Conservation (phyloP, 2,797 vertebrate species). For the Thripadectes ignobilis region DNA sequence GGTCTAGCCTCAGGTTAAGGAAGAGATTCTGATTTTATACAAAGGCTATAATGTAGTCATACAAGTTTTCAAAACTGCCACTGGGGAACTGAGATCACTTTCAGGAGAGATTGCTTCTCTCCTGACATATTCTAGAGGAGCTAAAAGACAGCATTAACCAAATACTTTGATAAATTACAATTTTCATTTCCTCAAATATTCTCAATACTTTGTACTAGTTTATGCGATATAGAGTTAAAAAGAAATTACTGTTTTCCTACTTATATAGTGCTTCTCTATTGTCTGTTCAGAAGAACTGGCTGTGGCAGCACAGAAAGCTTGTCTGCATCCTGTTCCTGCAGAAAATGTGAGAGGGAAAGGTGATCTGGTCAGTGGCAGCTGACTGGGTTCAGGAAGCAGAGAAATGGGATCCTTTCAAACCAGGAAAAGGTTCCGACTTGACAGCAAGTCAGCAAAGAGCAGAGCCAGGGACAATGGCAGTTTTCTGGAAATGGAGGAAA, state of each 20-base stretch:
- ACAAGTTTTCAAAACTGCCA: background rate
- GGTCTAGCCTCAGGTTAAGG: background rate
- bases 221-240: background rate
- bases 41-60: background rate
- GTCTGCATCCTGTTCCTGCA: background rate
- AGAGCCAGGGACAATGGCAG: accelerated
- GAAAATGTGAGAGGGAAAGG: background rate
- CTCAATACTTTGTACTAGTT: background rate
- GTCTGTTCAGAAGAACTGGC: background rate
- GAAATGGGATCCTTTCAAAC: background rate
- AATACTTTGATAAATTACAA: background rate
- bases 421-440: background rate
- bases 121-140: background rate
- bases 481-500: background rate
- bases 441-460: background rate
- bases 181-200: background rate
- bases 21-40: background rate
- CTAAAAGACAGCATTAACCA: background rate
- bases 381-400: background rate
- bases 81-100: background rate
- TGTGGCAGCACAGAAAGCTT: background rate
- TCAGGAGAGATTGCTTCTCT: background rate
- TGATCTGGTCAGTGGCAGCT: background rate
- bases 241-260: background rate
- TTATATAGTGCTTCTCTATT: background rate